Evolutionary conservation across 2,888 invertebrate genomes (phyloP).

Genomic region (Lasius fuliginosus): DNA sequence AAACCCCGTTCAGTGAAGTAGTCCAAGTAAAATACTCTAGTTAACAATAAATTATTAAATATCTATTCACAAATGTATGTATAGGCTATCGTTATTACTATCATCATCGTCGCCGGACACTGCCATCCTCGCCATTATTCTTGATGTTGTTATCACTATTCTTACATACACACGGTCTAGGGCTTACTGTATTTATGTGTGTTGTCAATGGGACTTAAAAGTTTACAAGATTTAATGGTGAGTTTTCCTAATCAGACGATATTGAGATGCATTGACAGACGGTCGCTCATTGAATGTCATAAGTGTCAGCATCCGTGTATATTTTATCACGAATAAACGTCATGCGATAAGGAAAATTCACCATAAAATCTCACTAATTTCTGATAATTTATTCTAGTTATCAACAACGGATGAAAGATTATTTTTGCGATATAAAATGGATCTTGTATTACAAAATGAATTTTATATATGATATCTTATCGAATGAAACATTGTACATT

Average conservation of each 20-base stretch:
- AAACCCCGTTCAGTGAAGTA: constrained; percentile 79
- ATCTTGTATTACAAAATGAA: constrained; percentile 39
- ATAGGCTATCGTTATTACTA: constrained; percentile 78
- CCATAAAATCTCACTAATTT: constrained; percentile 1
- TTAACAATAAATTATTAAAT: constrained; percentile 86
- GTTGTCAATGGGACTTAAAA: constrained; percentile 61
- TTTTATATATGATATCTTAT: not conserved
- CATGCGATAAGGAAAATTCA: constrained; percentile 6
- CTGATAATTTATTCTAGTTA: constrained; percentile 18
- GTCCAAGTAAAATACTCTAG: constrained; percentile 80
- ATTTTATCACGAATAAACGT: constrained; percentile 7
- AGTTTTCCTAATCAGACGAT: not conserved
- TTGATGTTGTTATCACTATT: constrained; percentile 65
- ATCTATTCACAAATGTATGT: constrained; percentile 85
- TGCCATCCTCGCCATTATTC: constrained; percentile 44
- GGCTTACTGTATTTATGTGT: constrained; percentile 65
- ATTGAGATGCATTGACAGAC: constrained; percentile 12
- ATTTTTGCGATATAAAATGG: constrained; percentile 22
- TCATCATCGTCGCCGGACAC: constrained; percentile 56
- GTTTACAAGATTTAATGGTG: constrained; percentile 9
- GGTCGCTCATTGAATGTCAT: not conserved
- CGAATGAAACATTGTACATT: constrained; percentile 14
- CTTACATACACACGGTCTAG: constrained; percentile 72
- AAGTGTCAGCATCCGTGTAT: not conserved
- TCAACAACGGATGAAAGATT: constrained; percentile 38